Evolutionary conservation across 2,797 vertebrate species (phyloP).

Genomic region (Euthynnus affinis): DNA sequence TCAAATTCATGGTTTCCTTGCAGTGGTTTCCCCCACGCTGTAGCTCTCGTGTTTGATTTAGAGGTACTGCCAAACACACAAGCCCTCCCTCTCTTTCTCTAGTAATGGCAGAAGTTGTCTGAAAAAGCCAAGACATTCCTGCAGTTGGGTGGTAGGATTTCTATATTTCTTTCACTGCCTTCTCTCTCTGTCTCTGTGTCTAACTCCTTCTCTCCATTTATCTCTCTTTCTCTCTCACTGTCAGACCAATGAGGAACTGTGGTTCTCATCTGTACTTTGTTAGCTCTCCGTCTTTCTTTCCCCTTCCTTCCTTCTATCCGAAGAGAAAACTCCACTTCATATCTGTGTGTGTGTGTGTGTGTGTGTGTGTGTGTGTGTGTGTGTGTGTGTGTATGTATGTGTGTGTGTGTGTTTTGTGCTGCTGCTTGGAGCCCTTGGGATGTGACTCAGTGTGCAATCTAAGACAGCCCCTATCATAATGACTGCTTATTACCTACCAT

Average conservation of each 20-base stretch:
- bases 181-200: slow-evolving; percentile 30
- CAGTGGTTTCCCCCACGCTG: slow-evolving; percentile 64
- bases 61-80: slow-evolving; percentile 66
- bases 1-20: slow-evolving; percentile 75
- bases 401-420: slow-evolving; percentile 25
- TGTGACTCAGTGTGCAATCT: slow-evolving; percentile 72
- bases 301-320: slow-evolving; percentile 48
- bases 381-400: slow-evolving; percentile 14
- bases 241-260: slow-evolving; percentile 64
- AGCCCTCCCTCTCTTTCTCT: slow-evolving; percentile 49
- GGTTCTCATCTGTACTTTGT: slow-evolving; percentile 75
- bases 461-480: slow-evolving; percentile 79
- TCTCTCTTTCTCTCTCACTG: slow-evolving; percentile 42
- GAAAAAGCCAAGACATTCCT: slow-evolving; percentile 80
- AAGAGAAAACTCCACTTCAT: slow-evolving; percentile 54
- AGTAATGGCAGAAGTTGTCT: slow-evolving; percentile 67
- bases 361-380: slow-evolving; percentile 9
- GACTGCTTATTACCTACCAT: slow-evolving; percentile 78
- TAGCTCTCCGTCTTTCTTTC: slow-evolving; percentile 62
- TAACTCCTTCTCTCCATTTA: slow-evolving; percentile 35
- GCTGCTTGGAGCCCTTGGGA: slow-evolving; percentile 48
- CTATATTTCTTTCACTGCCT: slow-evolving; percentile 51
- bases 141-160: slow-evolving; percentile 72
- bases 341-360: slow-evolving; percentile 14
- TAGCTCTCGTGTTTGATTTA: slow-evolving; percentile 74